Percentiles rank a stretch among this genome's conserved stretches.
These are phyloP conservation scores for Amblyteles armatorius DNA, from an alignment of 2,888 invertebrate species.

Conservation along the genomic window DNA sequence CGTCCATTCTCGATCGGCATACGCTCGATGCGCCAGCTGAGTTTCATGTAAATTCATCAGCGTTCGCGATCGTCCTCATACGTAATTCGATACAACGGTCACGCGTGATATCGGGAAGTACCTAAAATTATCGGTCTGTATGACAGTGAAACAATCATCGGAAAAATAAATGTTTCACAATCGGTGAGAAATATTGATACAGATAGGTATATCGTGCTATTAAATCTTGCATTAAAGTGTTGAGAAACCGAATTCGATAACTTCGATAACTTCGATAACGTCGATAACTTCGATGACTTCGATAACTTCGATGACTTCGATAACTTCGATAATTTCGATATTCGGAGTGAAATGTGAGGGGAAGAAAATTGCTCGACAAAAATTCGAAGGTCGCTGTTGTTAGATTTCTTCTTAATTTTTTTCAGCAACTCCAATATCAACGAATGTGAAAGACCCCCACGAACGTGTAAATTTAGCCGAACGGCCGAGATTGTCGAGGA, in stretches of 20 bases:
- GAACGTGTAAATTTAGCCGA: constrained; percentile 44
- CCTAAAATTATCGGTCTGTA: neutral
- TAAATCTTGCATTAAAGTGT: neutral
- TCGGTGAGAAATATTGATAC: neutral
- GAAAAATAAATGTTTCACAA: neutral
- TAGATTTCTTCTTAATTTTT: constrained; percentile 1
- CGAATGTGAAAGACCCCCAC: constrained; percentile 15
- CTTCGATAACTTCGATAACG: too few relatives aligned
- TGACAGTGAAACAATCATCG: neutral
- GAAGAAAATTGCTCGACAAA: neutral
- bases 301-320: too few relatives aligned
- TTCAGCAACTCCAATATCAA: constrained; percentile 4
- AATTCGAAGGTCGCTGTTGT: constrained; percentile 36
- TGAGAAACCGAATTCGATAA: too few relatives aligned
- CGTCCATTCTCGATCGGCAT: neutral
- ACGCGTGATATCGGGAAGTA: neutral
- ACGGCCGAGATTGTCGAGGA: neutral
- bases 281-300: too few relatives aligned
- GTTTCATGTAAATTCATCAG: constrained; percentile 33
- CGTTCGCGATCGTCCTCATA: neutral
- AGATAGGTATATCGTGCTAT: neutral
- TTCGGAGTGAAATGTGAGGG: neutral
- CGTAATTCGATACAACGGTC: constrained; percentile 9
- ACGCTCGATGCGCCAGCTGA: constrained; percentile 6
- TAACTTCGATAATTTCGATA: too few relatives aligned